These are phyloP conservation scores for Listronotus bonariensis DNA, from an alignment of 1,140 invertebrate species.

Conservation along the genomic window DNA sequence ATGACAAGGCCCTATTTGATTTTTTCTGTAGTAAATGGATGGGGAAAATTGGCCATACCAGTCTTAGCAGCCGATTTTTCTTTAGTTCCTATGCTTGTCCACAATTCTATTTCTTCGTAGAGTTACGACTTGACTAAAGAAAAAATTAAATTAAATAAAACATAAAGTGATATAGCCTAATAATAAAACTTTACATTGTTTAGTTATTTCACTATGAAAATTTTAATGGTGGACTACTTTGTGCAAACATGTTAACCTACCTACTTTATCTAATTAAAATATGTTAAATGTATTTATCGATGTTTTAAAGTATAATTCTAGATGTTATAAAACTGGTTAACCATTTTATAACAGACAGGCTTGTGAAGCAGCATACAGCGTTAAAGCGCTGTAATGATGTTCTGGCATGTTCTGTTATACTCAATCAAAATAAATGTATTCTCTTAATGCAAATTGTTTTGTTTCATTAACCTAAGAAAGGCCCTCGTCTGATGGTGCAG, in stretches of 20 bases:
- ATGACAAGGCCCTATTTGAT: constrained; percentile 15
- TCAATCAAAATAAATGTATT: constrained; percentile 20
- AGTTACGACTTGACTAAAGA: background rate
- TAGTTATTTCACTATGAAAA: constrained; percentile 1
- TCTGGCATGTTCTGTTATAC: constrained; percentile 19
- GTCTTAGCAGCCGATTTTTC: background rate
- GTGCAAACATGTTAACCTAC: constrained; percentile 5
- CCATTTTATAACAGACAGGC: constrained; percentile 24
- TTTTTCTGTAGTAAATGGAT: background rate
- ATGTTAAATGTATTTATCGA: constrained; percentile 11
- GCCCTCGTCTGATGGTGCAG: no score
- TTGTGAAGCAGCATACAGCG: background rate
- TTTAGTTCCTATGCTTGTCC: background rate
- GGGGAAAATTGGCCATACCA: background rate
- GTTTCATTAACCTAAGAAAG: constrained; percentile 1
- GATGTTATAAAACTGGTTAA: constrained; percentile 16
- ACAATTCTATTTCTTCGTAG: background rate
- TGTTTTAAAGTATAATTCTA: constrained; percentile 12
- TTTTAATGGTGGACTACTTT: constrained; percentile 23
- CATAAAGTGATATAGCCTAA: constrained; percentile 4
- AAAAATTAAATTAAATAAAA: constrained; percentile 3
- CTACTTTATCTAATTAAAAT: background rate
- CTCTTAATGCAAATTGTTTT: constrained; percentile 17
- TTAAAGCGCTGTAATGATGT: background rate
- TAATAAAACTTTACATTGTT: constrained; percentile 13